These are phyloP conservation scores for Cistogaster globosa DNA, from an alignment of 2,888 invertebrate species.

Conservation along the genomic window DNA sequence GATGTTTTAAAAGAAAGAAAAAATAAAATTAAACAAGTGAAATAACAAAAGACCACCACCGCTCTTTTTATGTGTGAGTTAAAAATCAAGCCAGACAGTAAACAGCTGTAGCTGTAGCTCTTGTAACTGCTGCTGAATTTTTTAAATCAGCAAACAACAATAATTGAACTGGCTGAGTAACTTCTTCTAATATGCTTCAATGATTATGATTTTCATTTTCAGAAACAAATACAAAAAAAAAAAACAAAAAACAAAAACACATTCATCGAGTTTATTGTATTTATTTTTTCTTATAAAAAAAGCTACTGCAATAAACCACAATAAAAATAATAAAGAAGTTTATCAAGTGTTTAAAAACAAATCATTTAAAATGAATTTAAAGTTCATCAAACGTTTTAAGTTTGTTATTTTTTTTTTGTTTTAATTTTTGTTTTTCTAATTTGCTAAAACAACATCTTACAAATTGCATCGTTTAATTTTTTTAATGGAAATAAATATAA, in stretches of 20 bases:
- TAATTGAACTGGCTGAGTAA: conserved; percentile 57
- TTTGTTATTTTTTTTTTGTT: conserved; percentile 18
- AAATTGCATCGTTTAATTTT: conserved; percentile 35
- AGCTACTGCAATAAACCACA: neutral
- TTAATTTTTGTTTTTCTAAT: neutral
- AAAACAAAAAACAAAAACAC: conserved; percentile 6
- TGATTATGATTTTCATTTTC: conserved; percentile 64
- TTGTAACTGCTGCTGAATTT: conserved; percentile 48
- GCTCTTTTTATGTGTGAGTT: neutral
- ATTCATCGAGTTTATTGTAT: conserved; percentile 5
- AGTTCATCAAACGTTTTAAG: conserved; percentile 69
- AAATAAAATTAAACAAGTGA: conserved; percentile 56
- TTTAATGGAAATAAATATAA: neutral
- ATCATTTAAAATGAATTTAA: conserved; percentile 63
- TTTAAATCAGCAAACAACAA: conserved; percentile 36
- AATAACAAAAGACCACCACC: conserved; percentile 29
- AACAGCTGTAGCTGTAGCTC: conserved; percentile 26
- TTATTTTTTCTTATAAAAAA: conserved; percentile 5
- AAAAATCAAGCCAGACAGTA: neutral
- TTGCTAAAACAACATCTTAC: conserved; percentile 18
- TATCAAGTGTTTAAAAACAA: conserved; percentile 66
- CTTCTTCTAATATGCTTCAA: conserved; percentile 64
- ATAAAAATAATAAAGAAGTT: conserved; percentile 47
- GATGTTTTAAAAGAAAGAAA: neutral
- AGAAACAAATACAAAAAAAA: conserved; percentile 17